Percentiles rank a stretch among this genome's conserved stretches.
phyloP scores from a whole-genome alignment of 2,113 vertebrate genomes.

The Perca flavescens region DNA sequence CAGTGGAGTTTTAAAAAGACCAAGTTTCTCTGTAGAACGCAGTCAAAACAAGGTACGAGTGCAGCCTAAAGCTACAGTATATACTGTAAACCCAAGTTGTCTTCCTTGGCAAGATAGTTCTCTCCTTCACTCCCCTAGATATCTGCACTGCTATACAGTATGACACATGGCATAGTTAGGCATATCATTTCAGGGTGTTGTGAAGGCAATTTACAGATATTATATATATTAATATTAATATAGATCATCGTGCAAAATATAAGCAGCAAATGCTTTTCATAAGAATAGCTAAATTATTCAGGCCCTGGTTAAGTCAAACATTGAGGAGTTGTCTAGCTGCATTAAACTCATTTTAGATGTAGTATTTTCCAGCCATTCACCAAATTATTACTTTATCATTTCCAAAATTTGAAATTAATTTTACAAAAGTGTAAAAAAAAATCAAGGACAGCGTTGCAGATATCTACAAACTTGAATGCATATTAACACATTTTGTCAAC shows the following conservation, averaged over 20 bases:
- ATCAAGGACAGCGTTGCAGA: not conserved
- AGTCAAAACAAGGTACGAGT: constrained; percentile 51
- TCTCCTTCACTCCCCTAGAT: constrained; percentile 4
- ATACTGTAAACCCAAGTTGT: not conserved
- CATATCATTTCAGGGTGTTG: not conserved
- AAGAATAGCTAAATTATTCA: not conserved
- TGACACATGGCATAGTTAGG: not conserved
- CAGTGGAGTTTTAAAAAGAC: constrained; percentile 33
- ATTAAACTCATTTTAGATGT: not conserved
- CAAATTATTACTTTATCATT: too few species aligned
- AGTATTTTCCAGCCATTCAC: not conserved
- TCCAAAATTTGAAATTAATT: not conserved
- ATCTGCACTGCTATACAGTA: not conserved
- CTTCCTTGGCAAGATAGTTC: constrained; percentile 11
- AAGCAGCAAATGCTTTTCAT: constrained; percentile 8
- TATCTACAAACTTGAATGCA: not conserved
- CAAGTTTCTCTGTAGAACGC: constrained; percentile 37
- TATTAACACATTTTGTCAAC: not conserved
- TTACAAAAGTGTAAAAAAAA: not conserved
- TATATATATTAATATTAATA: not conserved
- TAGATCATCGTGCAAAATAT: not conserved
- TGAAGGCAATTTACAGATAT: not conserved
- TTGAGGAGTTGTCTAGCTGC: not conserved
- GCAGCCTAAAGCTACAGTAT: not conserved
- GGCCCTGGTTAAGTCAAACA: not conserved